Conservation (phyloP, 2,888 invertebrate genomes). For the Acheta domesticus region DNA sequence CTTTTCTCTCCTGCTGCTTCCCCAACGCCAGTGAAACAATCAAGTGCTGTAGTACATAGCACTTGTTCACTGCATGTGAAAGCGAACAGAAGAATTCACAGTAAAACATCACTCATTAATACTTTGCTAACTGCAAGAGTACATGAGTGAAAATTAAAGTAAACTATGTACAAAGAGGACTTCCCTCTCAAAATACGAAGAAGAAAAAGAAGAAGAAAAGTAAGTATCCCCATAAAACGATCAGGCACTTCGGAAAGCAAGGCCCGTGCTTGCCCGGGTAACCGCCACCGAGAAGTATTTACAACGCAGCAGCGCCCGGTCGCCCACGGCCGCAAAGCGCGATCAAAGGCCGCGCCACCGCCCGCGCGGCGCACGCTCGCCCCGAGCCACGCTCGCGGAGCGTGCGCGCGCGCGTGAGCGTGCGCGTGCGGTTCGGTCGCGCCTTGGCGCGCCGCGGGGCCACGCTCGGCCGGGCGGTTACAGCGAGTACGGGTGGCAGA, state of each 20-base stretch:
- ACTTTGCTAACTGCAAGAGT: constrained; percentile 35
- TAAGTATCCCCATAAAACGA: too few species aligned
- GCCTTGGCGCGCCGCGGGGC: too few species aligned
- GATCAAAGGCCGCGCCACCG: too few species aligned
- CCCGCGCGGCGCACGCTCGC: too few species aligned
- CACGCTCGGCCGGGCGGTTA: constrained; percentile 49
- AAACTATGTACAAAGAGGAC: constrained; percentile 20
- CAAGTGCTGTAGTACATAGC: not conserved
- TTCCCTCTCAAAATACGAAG: constrained; percentile 18
- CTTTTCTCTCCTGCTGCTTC: constrained; percentile 18
- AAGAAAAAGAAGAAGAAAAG: constrained; percentile 22
- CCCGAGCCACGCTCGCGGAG: too few species aligned
- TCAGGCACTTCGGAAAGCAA: too few species aligned
- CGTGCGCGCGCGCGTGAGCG: too few species aligned
- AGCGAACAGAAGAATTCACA: not conserved
- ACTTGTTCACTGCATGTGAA: not conserved
- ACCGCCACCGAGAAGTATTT: too few species aligned
- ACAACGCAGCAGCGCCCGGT: too few species aligned
- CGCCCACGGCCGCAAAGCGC: too few species aligned
- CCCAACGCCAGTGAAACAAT: not conserved
- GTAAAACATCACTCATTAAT: constrained; percentile 6
- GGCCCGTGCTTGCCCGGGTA: too few species aligned
- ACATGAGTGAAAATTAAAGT: constrained; percentile 27
- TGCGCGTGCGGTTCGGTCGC: too few species aligned
- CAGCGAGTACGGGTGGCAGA: constrained; percentile 90